A percentile compares a stretch with the other conserved stretches of the same genome.
Conservation (phyloP, 2,797 vertebrate genomes). For the Calcarius lapponicus region DNA sequence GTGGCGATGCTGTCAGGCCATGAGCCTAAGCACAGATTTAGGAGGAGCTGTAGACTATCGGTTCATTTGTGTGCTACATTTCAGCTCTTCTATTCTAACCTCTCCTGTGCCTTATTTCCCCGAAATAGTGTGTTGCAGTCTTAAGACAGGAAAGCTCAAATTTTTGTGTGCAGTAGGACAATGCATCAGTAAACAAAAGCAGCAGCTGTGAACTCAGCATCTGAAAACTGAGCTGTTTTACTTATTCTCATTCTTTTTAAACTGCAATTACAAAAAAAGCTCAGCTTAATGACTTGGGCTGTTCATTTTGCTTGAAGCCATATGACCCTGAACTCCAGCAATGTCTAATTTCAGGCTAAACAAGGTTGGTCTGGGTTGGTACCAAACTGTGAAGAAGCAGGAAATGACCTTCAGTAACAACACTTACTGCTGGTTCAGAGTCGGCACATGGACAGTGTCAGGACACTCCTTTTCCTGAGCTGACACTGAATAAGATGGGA, state of each 20-base stretch:
- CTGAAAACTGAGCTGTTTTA: not conserved
- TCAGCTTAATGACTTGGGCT: not conserved
- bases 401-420: slow-evolving; percentile 7
- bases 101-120: not conserved
- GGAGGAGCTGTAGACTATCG: not conserved
- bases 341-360: slow-evolving; percentile 1
- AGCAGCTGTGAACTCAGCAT: not conserved
- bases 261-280: not conserved
- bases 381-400: not conserved
- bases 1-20: not conserved
- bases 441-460: not conserved
- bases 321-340: not conserved
- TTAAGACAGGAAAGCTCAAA: not conserved
- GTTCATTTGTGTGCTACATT: not conserved
- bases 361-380: not conserved
- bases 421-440: not conserved
- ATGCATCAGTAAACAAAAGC: slow-evolving; percentile 22
- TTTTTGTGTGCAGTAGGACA: not conserved
- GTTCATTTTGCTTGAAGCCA: not conserved
- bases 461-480: not conserved
- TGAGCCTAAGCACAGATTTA: not conserved
- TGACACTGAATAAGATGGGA: not conserved
- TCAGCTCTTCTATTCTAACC: not conserved
- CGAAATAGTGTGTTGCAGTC: not conserved
- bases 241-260: not conserved